Evolutionary conservation across 2,888 invertebrate genomes (phyloP).

Genomic region (Trachelus tabidus): DNA sequence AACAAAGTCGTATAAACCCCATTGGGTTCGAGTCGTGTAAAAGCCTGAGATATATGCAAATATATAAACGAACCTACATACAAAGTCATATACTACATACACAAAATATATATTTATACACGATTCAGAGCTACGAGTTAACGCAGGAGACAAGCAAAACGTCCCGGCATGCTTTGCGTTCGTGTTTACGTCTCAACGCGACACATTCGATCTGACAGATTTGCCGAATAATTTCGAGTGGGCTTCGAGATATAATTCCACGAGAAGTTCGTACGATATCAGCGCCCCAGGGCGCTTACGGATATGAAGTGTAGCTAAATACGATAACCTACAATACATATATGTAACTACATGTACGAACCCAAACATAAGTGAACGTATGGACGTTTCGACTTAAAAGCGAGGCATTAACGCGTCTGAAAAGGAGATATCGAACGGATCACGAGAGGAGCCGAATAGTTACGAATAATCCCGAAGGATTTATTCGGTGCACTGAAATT

Average conservation of each 20-base stretch:
- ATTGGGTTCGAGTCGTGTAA: not conserved
- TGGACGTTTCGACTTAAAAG: not conserved
- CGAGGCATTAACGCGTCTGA: not conserved
- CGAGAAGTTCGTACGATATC: not conserved
- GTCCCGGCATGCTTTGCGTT: not conserved
- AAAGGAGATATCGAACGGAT: not conserved
- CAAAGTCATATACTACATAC: no score
- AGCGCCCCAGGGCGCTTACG: no score
- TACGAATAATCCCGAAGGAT: not conserved
- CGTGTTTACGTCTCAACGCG: not conserved
- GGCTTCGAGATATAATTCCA: not conserved
- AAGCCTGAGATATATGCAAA: not conserved
- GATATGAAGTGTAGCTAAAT: not conserved
- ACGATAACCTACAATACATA: not conserved
- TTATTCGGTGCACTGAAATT: not conserved
- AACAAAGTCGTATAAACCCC: not conserved
- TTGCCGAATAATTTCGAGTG: not conserved
- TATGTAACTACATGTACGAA: not conserved
- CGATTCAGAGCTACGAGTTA: not conserved
- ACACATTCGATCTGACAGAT: not conserved
- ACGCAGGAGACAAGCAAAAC: not conserved
- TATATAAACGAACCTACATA: no score
- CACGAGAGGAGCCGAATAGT: not conserved
- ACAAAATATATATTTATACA: no score
- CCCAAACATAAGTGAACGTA: not conserved